Base-by-base conservation (phyloP, 1,140 invertebrate genomes). In the Myzus persicae region DNA sequence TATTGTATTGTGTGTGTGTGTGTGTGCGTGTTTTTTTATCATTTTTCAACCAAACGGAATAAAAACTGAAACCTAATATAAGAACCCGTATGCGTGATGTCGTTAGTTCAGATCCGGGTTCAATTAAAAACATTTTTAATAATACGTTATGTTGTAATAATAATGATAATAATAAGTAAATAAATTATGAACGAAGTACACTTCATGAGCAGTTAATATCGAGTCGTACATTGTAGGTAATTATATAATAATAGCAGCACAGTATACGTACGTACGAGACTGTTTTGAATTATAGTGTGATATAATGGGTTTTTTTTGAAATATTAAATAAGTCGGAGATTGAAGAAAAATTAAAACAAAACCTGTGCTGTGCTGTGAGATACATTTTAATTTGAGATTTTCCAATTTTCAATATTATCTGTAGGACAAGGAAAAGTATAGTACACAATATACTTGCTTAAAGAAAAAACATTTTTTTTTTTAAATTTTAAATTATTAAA, bases 61-160 rank as follows among this genome's bases (percentile, higher is more conserved):
- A 82, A 81, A 91, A 81, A 48, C 42, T 26, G 90, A 82, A 91
- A 91, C 90, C 42, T 91, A 81, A 59, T 81, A 91, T 76, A 36
- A 46, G 67, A 76, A 91, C 90, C 90, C 90, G 54, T 91, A 91
- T 91, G 90, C n/a, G 31, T 81, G 31, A 38, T 42, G 90, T 42
- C 54, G 90, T 46, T 76, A 46, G n/a, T 82, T 91, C 90, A 91
- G 67, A 91, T 91, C 67, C 90, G 90, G 90, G 90, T 91, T 91
- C 90, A 91, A 91, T 91, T 91, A 91, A 91, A 67, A 91, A 91
- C 90, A 48, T 91, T 91, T 91, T 81, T 91, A 81, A 46, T 91
- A 89, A 91, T 40, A 82, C 67, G 67, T 82, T 46, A 40, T 44
- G 90, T 91, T n/a, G 24, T 46, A 91, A 91, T 91, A 42, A 76